Conservation (phyloP, 1,140 invertebrate genomes). For the Atta texana region DNA sequence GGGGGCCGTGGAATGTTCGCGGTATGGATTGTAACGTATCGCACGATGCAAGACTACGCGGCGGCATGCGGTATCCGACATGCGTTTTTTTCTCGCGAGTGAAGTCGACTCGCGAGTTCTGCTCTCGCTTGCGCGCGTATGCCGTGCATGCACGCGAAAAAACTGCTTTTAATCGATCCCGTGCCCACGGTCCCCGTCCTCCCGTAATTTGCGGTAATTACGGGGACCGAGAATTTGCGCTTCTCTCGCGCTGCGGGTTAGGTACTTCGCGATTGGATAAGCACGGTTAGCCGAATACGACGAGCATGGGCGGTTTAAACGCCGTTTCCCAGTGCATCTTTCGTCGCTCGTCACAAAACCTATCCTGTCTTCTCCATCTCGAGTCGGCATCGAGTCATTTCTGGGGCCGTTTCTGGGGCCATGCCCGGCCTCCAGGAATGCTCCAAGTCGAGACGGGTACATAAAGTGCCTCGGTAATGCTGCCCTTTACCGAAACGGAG, state of each 20-base stretch:
- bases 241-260: conserved; percentile 23
- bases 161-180: conserved; percentile 50
- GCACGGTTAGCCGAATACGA: conserved; percentile 51
- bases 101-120: conserved; percentile 14
- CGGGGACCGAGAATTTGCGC: conserved; percentile 58
- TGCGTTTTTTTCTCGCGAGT: conserved; percentile 27
- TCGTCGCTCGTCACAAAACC: conserved; percentile 59
- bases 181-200: background rate
- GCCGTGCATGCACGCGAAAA: conserved; percentile 36
- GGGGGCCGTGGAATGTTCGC: background rate
- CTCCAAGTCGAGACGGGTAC: conserved; percentile 49
- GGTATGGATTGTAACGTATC: background rate
- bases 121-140: background rate
- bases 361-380: background rate
- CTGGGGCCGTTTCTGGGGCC: conserved; percentile 10
- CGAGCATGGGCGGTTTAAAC: conserved; percentile 43
- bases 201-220: conserved; percentile 65
- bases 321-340: background rate
- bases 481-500: conserved; percentile 52
- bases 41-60: background rate
- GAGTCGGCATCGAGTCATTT: no score
- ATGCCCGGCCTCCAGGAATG: conserved; percentile 44
- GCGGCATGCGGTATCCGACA: conserved; percentile 10
- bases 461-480: conserved; percentile 37
- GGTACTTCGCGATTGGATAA: conserved; percentile 57